Evolutionary conservation across 1,140 invertebrate species (phyloP), one percentile per base, ranked within the genome.

Genomic region (Papilio glaucus): DNA sequence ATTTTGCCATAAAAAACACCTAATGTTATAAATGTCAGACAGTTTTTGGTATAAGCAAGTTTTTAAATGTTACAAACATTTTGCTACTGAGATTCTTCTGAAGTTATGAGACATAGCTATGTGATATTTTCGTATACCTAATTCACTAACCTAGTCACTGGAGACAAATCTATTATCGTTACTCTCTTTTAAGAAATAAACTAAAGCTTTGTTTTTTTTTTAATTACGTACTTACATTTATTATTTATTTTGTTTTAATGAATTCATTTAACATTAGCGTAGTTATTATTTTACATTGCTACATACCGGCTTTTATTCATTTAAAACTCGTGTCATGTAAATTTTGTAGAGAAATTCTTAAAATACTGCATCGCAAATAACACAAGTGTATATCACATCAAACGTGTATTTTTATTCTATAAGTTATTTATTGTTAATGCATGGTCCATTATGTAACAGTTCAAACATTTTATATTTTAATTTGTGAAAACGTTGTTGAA

Each of bases 401-500:
- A 53, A 42, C 38, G 42, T 76, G 49, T 75, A 72, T 73, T 57
- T 68, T 49, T 57, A 26, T 49, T 73, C 74, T 9, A 53, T 79
- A 77, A 78, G 72, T 80, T 76, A 72, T 76, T 80, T 76, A 72
- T 76, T 70, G 74, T 77, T 76, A 80, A 72, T 82, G 74, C 82
- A 86, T 83, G 80, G 77, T 82, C 77, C 82, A 81, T 80, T 77
- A 77, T 74, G 75, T 86, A 85, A 85, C 77, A 83, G 74, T 65
- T 73, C 73, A 74, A 83, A 82, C 63, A 75, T 74, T 81, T 79
- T 84, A 82, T 82, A 80, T 85, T 85, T 49, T 49, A 49, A 87
- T 79, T 84, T 84, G 86, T 89, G 86, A 82, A 81, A 81, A 81
- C 79, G 85, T 89, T 90, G 89, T 91, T 91, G 89, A 91, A 80